phyloP scores from a whole-genome alignment of 2,797 vertebrate species.

The Pygocentrus nattereri region DNA sequence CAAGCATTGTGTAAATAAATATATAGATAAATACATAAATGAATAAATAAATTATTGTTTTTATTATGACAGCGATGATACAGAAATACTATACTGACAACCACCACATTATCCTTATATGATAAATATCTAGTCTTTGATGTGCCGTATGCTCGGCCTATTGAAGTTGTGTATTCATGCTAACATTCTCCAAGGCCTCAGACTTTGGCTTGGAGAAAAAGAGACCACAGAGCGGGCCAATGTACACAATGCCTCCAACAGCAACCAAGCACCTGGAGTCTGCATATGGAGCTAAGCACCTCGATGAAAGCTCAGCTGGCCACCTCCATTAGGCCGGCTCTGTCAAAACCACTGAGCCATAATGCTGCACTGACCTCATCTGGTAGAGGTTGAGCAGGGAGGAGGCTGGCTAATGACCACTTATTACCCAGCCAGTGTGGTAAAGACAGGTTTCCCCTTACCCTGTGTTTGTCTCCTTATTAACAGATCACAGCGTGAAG shows the following conservation, averaged over 20 bases:
- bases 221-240: slow-evolving; percentile 63
- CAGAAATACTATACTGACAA: slow-evolving; percentile 43
- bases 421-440: slow-evolving; percentile 34
- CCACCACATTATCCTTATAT: slow-evolving; percentile 1
- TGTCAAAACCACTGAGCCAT: slow-evolving; percentile 63
- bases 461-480: slow-evolving; percentile 21
- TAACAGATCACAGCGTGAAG: slow-evolving; percentile 29
- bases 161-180: slow-evolving; percentile 29
- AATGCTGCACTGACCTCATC: slow-evolving; percentile 77
- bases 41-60: no score
- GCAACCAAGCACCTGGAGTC: slow-evolving; percentile 46
- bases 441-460: slow-evolving; percentile 15
- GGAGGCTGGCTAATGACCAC: slow-evolving; percentile 10
- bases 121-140: slow-evolving; percentile 26
- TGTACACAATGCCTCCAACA: slow-evolving; percentile 67
- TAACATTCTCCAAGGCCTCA: slow-evolving; percentile 67
- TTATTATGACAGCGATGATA: no score
- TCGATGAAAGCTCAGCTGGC: slow-evolving; percentile 50
- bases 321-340: slow-evolving; percentile 41
- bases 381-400: slow-evolving; percentile 73
- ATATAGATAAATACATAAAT: background rate
- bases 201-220: slow-evolving; percentile 61
- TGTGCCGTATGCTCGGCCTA: slow-evolving; percentile 21
- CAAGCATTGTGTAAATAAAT: background rate
- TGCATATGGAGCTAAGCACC: slow-evolving; percentile 47